phyloP scores from a whole-genome alignment of 2,797 vertebrate genomes.

The Polyboroides typus region DNA sequence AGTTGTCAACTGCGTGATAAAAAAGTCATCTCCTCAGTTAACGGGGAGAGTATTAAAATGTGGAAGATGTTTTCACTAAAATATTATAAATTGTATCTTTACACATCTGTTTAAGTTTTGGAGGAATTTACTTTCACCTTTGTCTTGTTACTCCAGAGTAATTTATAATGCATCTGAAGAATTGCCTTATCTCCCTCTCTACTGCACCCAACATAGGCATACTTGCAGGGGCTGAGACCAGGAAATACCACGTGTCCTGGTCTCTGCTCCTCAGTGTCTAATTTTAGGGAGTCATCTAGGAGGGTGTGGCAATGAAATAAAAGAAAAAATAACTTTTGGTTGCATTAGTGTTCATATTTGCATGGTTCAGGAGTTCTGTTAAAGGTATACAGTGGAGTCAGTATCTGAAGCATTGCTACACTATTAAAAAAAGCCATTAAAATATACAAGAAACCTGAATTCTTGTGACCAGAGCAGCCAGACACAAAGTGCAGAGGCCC shows the following conservation, averaged over 20 bases:
- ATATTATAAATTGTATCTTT: not conserved
- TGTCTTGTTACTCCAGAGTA: not conserved
- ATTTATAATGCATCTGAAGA: not conserved
- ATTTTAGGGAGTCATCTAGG: not conserved
- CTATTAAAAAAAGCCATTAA: not conserved
- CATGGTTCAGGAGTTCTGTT: not conserved
- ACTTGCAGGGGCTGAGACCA: not conserved
- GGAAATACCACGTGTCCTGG: not conserved
- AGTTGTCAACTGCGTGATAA: not conserved
- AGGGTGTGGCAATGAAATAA: not conserved
- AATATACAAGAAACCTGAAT: not conserved
- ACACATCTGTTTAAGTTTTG: not conserved
- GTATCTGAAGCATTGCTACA: not conserved
- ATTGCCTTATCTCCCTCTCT: not conserved
- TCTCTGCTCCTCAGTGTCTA: not conserved
- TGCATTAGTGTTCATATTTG: not conserved
- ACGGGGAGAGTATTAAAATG: slow-evolving; percentile 13
- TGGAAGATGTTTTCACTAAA: not conserved
- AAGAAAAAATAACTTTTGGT: not conserved
- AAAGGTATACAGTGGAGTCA: not conserved
- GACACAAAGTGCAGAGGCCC: not conserved
- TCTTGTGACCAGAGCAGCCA: not conserved
- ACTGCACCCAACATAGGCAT: rapidly evolving
- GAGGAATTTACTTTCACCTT: not conserved
- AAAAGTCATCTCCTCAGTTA: not conserved